These are phyloP conservation scores for Micropoecilia bifurca DNA, from an alignment of 2,797 vertebrate species.

Conservation along the genomic window DNA sequence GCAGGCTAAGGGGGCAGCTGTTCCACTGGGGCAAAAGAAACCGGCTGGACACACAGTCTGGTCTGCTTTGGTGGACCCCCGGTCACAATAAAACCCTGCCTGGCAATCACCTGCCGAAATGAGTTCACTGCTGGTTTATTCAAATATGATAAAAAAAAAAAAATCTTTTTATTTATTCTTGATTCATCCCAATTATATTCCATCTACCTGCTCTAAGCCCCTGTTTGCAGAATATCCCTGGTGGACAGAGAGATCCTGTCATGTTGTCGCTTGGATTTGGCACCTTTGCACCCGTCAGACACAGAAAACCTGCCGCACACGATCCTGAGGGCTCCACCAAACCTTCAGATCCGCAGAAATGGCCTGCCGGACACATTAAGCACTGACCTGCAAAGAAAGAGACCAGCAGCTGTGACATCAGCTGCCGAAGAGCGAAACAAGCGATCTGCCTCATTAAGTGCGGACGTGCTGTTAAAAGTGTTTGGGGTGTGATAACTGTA, in stretches of 20 bases:
- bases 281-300: slow-evolving; percentile 74
- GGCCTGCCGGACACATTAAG: slow-evolving; percentile 77
- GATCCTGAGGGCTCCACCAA: slow-evolving; percentile 78
- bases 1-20: slow-evolving; percentile 79
- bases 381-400: slow-evolving; percentile 80
- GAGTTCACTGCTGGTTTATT: neutral
- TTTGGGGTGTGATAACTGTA: neutral
- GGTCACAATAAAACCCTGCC: slow-evolving; percentile 85
- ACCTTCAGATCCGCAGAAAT: slow-evolving; percentile 83
- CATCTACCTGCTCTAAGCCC: slow-evolving; percentile 77
- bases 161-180: neutral
- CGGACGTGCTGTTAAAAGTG: neutral
- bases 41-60: slow-evolving; percentile 82
- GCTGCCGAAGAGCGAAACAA: slow-evolving; percentile 26
- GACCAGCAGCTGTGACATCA: slow-evolving; percentile 31
- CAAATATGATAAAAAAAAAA: no score
- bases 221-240: slow-evolving; percentile 77
- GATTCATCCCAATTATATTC: neutral
- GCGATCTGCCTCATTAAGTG: slow-evolving; percentile 1
- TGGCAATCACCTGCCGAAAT: slow-evolving; percentile 78
- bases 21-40: slow-evolving; percentile 85
- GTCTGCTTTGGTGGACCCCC: slow-evolving; percentile 82
- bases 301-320: slow-evolving; percentile 82
- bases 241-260: slow-evolving; percentile 81
- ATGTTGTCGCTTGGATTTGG: slow-evolving; percentile 82